Percentiles rank a stretch among this genome's conserved stretches.
phyloP scores from a whole-genome alignment of 2,113 vertebrate species.

The Lophochroa leadbeateri region DNA sequence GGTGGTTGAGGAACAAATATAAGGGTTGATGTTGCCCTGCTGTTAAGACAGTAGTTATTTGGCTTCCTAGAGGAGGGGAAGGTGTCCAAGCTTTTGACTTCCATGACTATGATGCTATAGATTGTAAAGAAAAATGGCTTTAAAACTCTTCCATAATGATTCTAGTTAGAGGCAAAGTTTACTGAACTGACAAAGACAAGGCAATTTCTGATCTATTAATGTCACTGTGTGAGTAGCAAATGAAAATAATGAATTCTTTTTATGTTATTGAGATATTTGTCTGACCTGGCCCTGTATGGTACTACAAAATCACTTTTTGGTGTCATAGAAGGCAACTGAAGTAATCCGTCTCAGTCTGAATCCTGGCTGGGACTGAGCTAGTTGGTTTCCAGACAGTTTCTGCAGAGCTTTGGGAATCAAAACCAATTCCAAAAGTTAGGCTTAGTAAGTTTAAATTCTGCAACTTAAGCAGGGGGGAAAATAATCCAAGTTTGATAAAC shows the following conservation, averaged over 20 bases:
- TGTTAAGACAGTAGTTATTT: not conserved
- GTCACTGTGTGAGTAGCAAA: not conserved
- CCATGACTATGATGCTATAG: not conserved
- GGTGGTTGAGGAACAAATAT: not conserved
- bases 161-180: not conserved
- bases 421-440: not conserved
- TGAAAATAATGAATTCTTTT: not conserved
- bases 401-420: not conserved
- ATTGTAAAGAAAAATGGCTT: not conserved
- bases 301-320: not conserved
- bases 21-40: not conserved
- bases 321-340: not conserved
- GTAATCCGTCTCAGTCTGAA: not conserved
- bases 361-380: not conserved
- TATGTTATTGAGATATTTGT: not conserved
- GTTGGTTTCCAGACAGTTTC: not conserved
- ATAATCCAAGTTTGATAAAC: not conserved
- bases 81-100: not conserved
- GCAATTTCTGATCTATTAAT: not conserved
- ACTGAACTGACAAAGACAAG: not conserved
- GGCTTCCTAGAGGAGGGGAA: not conserved
- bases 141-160: not conserved
- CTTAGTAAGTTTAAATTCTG: not conserved
- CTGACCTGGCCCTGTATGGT: not conserved
- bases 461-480: fast-evolving